A percentile compares a stretch with the other conserved stretches of the same genome.
Conservation (phyloP, 1,140 invertebrate genomes). For the Hylaeus volcanicus region DNA sequence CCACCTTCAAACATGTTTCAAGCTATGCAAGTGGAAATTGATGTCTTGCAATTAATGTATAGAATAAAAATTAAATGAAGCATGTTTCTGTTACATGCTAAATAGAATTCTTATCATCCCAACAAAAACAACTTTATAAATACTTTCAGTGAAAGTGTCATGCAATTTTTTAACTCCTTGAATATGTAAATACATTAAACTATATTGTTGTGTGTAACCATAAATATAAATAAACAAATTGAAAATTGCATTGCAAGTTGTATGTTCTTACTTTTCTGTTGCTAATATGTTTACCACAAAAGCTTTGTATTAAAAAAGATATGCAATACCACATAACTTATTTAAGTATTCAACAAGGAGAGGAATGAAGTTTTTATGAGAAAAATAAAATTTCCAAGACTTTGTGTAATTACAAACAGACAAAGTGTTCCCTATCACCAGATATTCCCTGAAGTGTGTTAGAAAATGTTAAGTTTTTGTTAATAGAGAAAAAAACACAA, state of each 20-base stretch:
- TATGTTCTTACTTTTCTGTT: conserved; percentile 6
- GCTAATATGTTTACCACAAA: background rate
- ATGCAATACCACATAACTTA: conserved; percentile 9
- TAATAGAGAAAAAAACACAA: conserved; percentile 44
- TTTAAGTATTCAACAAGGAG: conserved; percentile 5
- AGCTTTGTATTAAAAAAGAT: conserved; percentile 8
- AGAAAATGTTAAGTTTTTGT: conserved; percentile 61
- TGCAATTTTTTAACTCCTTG: conserved; percentile 23
- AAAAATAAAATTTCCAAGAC: conserved; percentile 33
- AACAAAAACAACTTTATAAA: conserved; percentile 30
- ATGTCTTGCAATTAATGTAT: conserved; percentile 32
- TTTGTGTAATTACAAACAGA: conserved; percentile 28
- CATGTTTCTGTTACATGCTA: conserved; percentile 32
- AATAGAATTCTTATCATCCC: conserved; percentile 7
- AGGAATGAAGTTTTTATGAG: conserved; percentile 15
- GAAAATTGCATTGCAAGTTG: background rate
- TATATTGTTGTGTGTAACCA: conserved; percentile 6
- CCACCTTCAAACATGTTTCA: conserved; percentile 68
- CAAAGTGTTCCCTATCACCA: conserved; percentile 67
- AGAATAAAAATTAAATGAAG: conserved; percentile 31
- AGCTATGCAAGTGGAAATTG: conserved; percentile 61
- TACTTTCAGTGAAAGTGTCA: conserved; percentile 31
- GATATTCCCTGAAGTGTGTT: conserved; percentile 73
- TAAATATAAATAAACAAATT: background rate
- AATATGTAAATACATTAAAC: conserved; percentile 20